phyloP scores from a whole-genome alignment of 1,140 invertebrate species.

The Helicoverpa zea region DNA sequence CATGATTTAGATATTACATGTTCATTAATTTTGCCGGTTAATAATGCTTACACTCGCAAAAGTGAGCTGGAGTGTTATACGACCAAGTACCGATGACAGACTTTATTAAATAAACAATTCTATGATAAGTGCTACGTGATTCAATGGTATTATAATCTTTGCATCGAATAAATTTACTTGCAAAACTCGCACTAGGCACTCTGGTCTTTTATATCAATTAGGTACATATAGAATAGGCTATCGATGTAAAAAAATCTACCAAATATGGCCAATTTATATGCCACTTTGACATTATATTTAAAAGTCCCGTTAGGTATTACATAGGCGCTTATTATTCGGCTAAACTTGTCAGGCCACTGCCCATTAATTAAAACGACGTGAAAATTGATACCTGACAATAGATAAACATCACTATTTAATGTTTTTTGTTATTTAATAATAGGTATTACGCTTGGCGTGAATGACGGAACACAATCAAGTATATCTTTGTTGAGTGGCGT shows the following conservation, averaged over 20 bases:
- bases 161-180: too few relatives aligned
- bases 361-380: constrained; percentile 18
- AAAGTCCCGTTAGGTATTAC: constrained; percentile 4
- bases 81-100: too few relatives aligned
- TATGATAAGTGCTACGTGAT: too few relatives aligned
- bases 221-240: not conserved
- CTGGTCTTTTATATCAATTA: too few relatives aligned
- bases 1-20: too few relatives aligned
- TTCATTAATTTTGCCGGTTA: too few relatives aligned
- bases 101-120: too few relatives aligned
- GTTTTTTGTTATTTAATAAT: not conserved
- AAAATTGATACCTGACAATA: constrained; percentile 35
- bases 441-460: not conserved
- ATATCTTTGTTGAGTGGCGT: not conserved
- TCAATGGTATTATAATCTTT: too few relatives aligned
- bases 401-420: constrained; percentile 35
- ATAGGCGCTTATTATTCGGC: too few relatives aligned
- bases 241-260: not conserved
- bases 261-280: not conserved
- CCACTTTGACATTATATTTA: constrained; percentile 19
- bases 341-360: not conserved
- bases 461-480: not conserved
- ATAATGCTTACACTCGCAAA: too few relatives aligned
- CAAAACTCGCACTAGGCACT: too few relatives aligned
- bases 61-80: too few relatives aligned